These are phyloP conservation scores for Notiomystis cincta DNA, from an alignment of 2,113 vertebrate species.

Conservation along the genomic window DNA sequence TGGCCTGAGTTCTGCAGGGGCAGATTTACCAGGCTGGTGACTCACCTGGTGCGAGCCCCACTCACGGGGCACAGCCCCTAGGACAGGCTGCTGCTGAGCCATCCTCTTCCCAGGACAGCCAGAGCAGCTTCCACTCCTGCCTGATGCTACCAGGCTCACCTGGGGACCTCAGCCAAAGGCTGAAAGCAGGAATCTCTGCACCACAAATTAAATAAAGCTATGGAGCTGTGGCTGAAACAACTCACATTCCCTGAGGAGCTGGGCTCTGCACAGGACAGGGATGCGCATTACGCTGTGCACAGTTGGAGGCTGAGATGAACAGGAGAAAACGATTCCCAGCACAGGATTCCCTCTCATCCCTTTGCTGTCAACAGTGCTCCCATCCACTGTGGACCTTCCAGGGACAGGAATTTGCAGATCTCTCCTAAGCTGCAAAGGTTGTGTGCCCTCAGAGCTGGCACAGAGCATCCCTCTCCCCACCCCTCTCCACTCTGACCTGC, in stretches of 20 bases:
- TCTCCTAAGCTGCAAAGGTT: neutral
- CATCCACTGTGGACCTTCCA: neutral
- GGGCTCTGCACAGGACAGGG: neutral
- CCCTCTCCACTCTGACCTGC: neutral
- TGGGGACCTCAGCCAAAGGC: neutral
- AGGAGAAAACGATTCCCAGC: neutral
- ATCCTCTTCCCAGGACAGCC: neutral
- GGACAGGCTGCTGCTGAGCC: neutral
- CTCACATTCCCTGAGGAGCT: neutral
- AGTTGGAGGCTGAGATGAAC: neutral
- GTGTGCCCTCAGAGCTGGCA: fast-evolving
- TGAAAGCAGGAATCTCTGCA: neutral
- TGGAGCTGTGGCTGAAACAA: neutral
- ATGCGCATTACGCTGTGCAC: neutral
- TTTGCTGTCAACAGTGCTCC: neutral
- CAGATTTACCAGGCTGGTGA: neutral
- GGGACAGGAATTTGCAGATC: neutral
- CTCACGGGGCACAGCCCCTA: neutral
- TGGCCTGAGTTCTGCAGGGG: neutral
- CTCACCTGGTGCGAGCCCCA: neutral
- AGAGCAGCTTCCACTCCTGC: neutral
- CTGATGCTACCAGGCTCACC: neutral
- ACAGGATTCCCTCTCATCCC: neutral
- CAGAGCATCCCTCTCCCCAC: neutral
- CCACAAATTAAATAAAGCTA: neutral